These are phyloP conservation scores for Nothobranchius kuhntae DNA, from an alignment of 2,113 vertebrate genomes.

Conservation along the genomic window DNA sequence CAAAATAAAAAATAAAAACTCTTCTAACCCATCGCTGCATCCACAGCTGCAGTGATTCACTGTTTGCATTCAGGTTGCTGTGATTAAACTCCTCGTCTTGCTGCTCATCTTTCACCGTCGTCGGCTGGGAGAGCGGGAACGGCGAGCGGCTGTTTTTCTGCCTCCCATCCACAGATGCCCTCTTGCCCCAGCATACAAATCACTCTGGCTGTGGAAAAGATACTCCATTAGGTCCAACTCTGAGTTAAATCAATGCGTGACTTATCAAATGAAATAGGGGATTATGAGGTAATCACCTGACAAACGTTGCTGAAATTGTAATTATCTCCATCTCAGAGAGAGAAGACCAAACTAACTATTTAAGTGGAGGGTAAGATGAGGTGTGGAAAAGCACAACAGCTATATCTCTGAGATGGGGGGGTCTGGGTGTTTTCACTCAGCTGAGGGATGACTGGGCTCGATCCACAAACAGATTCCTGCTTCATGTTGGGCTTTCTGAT, in stretches of 20 bases:
- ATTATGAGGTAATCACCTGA: conserved; percentile 81
- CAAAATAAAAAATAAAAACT: conserved; percentile 2
- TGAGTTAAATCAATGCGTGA: conserved; percentile 80
- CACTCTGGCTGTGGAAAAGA: conserved; percentile 71
- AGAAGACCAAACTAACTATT: conserved; percentile 74
- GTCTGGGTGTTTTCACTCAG: not conserved
- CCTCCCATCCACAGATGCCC: conserved; percentile 71
- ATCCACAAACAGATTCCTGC: conserved; percentile 15
- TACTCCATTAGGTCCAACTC: conserved; percentile 80
- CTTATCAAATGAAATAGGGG: conserved; percentile 82
- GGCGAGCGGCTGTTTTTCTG: conserved; percentile 70
- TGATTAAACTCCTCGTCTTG: conserved; percentile 62
- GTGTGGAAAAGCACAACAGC: conserved; percentile 65
- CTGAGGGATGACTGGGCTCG: conserved; percentile 10
- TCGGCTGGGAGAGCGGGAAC: conserved; percentile 29
- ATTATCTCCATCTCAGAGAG: conserved; percentile 74
- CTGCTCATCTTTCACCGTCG: conserved; percentile 54
- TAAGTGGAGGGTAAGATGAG: conserved; percentile 66
- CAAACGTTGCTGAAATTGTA: conserved; percentile 79
- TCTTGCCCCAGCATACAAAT: conserved; percentile 76
- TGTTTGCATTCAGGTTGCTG: conserved; percentile 53
- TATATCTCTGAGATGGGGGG: conserved; percentile 49
- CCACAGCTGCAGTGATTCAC: conserved; percentile 56
- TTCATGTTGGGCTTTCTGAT: not conserved
- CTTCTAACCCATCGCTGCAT: conserved; percentile 44